Evolutionary conservation across 2,888 invertebrate species (phyloP), one percentile per base, ranked within the genome.

Genomic region (Cryptus armator): DNA sequence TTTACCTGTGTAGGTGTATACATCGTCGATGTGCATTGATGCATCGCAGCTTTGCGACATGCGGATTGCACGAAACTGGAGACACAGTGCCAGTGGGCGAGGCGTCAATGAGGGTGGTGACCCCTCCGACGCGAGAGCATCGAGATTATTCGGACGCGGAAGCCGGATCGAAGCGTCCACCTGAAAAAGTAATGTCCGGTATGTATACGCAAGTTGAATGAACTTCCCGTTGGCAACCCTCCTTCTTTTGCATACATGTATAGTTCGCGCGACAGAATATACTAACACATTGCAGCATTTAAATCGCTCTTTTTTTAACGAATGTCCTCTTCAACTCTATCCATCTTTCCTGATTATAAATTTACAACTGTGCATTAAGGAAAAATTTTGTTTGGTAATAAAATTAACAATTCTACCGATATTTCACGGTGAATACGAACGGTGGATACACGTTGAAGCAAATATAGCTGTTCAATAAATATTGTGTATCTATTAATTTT

Each of bases 101-200:
- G 62, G 48, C 70, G 48, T 64, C 78, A 48, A 51, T 37, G 62
- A 32, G 78, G 37, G 46, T 46, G 78, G 70, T 51, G 78, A 79
- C 78, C 78, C 70, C 78, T 12, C 6, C 62, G 37, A 14, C 32
- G 59, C 74, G 68, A 29, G 81, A 53, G 75, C 75, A 59, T 67
- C 16, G 51, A 62, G 51, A 75, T 83, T 83, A 75, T 75, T 68
- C 59, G 64, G 51, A 59, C 59, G 64, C 62, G 74, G 56, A 76
- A 59, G 64, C 67, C 71, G 37, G 79, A 76, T 71, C 75, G 75
- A 64, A 70, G 74, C 68, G 68, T 62, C 70, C 68, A 68, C 67
- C 53, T 64, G 79, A 75, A 83, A 79, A 79, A 79, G 75, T 83
- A 72, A 78, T 75, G 83, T 79, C 53, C 70, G 68, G 68, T 62